phyloP scores from a whole-genome alignment of 2,797 vertebrate species.

The Botia almorhae region DNA sequence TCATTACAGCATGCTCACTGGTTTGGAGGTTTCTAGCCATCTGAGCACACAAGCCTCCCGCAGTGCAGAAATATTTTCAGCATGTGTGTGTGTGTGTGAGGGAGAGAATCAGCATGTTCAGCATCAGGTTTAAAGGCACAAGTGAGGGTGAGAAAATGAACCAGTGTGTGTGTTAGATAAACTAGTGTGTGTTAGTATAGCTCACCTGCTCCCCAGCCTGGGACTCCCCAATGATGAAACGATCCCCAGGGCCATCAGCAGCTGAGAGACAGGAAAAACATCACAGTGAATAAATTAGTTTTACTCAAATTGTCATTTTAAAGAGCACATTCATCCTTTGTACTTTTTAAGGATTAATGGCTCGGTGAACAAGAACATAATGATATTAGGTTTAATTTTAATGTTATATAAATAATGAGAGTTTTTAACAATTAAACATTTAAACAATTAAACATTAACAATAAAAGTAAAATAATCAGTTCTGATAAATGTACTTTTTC shows the following conservation, averaged over 20 bases:
- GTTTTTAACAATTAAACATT: too few species aligned
- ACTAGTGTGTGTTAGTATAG: neutral
- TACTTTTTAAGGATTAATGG: neutral
- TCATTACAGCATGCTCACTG: constrained; percentile 31
- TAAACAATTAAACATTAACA: too few species aligned
- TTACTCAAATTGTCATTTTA: too few species aligned
- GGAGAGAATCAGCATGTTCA: neutral
- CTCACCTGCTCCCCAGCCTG: constrained; percentile 97
- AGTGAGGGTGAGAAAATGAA: neutral
- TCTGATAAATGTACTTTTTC: too few species aligned
- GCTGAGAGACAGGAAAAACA: constrained; percentile 58
- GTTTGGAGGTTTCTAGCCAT: constrained; percentile 27
- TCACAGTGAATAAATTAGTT: neutral
- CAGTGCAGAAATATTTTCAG: neutral
- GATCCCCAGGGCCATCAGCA: constrained; percentile 96
- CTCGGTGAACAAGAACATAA: too few species aligned
- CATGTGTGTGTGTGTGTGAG: neutral
- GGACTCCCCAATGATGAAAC: constrained; percentile 98
- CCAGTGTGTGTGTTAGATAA: too few species aligned
- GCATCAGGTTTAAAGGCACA: neutral
- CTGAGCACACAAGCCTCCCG: constrained; percentile 31
- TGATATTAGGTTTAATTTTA: too few species aligned
- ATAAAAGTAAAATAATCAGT: too few species aligned
- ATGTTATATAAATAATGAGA: too few species aligned
- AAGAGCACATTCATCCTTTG: neutral